Base-by-base conservation (phyloP, 2,888 invertebrate species). In the Nebria salina region DNA sequence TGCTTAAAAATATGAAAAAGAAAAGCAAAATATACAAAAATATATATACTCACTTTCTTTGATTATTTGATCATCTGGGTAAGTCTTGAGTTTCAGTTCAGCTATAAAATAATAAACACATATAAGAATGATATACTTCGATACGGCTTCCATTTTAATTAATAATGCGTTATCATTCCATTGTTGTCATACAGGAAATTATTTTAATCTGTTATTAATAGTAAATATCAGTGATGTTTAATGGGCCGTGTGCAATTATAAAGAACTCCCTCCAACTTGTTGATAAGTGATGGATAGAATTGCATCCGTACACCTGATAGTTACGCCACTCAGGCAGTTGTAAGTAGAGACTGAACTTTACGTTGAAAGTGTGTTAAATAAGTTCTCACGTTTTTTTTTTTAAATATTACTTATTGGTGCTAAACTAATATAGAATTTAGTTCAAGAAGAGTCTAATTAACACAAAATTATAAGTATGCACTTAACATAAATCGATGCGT, bases 11-110 rank as follows among this genome's bases (percentile, higher is more conserved):
- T 20, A 20, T 20, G 20, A 20, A 20, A 20, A 20, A 20, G 20
- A 20, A 20, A 20, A 20, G 20, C 20, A 20, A 20, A 20, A 20
- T 20, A 20, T 20, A 20, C 0, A 20, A 20, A 25, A 42, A 72
- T 42, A 8, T 83, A 83, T 83, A 73, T 86, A 93, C 95, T 94
- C 90, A 97, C 97, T 95, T 92, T 95, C 94, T 93, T 95, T 94
- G 83, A 96, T 94, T 72, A 92, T 92, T 88, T 97, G 96, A 43
- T 93, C 92, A 42, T 90, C 89, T 0, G 97, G 97, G 86, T 96
- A 95, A 0, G 95, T 95, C 88, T 91, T 94, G 84, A 97, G 89
- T 77, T 93, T 90, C 83, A 96, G 88, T 34, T 91, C 85, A 82
- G 86, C 89, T 88, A 84, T 34, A 83, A 76, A 78, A 82, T 82